Conservation (phyloP, 2,888 invertebrate species). For the Taenaris catops region DNA sequence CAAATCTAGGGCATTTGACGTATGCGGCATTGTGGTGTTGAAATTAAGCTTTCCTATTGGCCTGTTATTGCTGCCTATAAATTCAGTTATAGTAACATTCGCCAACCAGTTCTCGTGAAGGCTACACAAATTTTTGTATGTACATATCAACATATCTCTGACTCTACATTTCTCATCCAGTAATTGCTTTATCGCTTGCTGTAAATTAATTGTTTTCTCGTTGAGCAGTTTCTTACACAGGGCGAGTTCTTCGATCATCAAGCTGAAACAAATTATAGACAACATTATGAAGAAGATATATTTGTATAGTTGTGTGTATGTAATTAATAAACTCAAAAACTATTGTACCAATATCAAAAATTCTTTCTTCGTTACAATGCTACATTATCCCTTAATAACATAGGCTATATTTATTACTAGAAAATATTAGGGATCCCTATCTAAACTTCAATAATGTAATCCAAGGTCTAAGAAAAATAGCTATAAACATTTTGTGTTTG, state of each 20-base stretch:
- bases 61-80: conserved; percentile 49
- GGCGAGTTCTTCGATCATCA: conserved; percentile 96
- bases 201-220: conserved; percentile 84
- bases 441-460: no score
- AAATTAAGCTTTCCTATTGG: conserved; percentile 75
- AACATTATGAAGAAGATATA: no score
- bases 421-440: no score
- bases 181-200: conserved; percentile 83
- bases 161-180: conserved; percentile 85
- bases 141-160: conserved; percentile 81
- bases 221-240: conserved; percentile 90
- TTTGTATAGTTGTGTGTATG: no score
- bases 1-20: conserved; percentile 83
- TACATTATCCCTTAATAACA: no score
- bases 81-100: conserved; percentile 63
- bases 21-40: conserved; percentile 64
- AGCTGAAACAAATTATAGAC: conserved; percentile 63
- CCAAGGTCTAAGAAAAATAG: no score
- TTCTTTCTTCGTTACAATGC: no score
- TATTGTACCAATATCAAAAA: no score
- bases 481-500: no score
- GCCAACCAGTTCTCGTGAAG: conserved; percentile 70
- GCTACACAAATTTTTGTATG: conserved; percentile 80
- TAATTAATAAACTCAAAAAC: no score
- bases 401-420: no score